Conservation (phyloP, 37 sponge, comb jelly and placozoan genomes). For the Axinella damicornis region DNA sequence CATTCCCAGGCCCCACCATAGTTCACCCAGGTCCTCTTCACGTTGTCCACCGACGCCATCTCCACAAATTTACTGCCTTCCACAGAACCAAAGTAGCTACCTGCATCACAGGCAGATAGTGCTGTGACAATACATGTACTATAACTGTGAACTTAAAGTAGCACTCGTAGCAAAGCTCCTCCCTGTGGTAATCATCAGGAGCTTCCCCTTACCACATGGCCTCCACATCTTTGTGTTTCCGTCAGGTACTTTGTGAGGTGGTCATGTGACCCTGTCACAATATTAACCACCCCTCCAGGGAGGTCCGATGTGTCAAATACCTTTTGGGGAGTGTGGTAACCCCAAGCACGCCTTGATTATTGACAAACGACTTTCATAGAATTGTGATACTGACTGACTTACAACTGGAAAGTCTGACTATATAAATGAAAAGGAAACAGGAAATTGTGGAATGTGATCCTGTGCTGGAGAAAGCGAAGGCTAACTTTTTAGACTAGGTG, state of each 20-base stretch:
- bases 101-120: conserved; percentile 36
- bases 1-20: conserved; percentile 89
- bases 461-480: too few relatives aligned
- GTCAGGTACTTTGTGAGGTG: conserved; percentile 93
- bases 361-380: too few relatives aligned
- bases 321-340: conserved; percentile 61
- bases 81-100: conserved; percentile 95
- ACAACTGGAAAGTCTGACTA: too few relatives aligned
- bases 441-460: too few relatives aligned
- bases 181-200: too few relatives aligned
- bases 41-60: conserved; percentile 72
- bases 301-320: conserved; percentile 98
- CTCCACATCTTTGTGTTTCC: conserved; percentile 92
- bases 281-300: conserved; percentile 99
- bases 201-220: conserved; percentile 76
- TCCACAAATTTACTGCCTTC: conserved; percentile 97
- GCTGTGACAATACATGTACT: too few relatives aligned
- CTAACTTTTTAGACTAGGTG: too few relatives aligned
- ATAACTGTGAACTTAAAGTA: too few relatives aligned
- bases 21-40: conserved; percentile 98
- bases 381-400: too few relatives aligned
- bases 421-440: too few relatives aligned
- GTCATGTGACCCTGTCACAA: conserved; percentile 91
- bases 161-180: too few relatives aligned
- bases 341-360: too few relatives aligned